Evolutionary conservation across 2,113 vertebrate genomes (phyloP).

Genomic region (Bubo blakistoni): DNA sequence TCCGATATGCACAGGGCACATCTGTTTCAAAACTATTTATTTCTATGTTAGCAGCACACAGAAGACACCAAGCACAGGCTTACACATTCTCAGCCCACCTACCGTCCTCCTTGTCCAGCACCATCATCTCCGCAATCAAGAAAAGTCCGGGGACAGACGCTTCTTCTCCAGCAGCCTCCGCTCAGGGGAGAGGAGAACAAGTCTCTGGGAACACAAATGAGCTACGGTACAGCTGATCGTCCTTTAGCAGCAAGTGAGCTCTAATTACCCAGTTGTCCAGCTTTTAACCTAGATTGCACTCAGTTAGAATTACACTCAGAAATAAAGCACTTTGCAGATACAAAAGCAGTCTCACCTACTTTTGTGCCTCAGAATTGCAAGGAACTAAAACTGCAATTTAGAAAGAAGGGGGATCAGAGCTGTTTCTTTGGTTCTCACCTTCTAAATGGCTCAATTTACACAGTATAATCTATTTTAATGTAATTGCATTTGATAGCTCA

Average conservation of each 20-base stretch:
- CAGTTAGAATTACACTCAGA: slow-evolving; percentile 80
- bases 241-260: slow-evolving; percentile 76
- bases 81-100: slow-evolving; percentile 77
- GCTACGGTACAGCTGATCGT: slow-evolving; percentile 73
- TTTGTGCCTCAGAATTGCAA: slow-evolving; percentile 76
- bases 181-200: slow-evolving; percentile 69
- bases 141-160: slow-evolving; percentile 85
- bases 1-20: background rate
- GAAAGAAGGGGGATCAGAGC: slow-evolving; percentile 66
- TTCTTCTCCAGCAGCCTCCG: slow-evolving; percentile 87
- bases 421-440: slow-evolving; percentile 78
- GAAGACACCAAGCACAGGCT: slow-evolving; percentile 4
- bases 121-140: slow-evolving; percentile 93
- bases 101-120: slow-evolving; percentile 99
- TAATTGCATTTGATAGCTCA: slow-evolving; percentile 81
- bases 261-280: slow-evolving; percentile 82
- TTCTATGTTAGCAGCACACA: background rate
- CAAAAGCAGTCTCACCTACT: slow-evolving; percentile 80
- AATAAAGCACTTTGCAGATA: slow-evolving; percentile 78
- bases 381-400: slow-evolving; percentile 79
- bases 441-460: slow-evolving; percentile 81
- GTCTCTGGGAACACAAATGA: slow-evolving; percentile 68
- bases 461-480: slow-evolving; percentile 81
- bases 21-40: slow-evolving; percentile 25
- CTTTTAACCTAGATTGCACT: slow-evolving; percentile 83